Base-by-base conservation (phyloP, 2,113 vertebrate species). In the Onychorhynchus coronatus region DNA sequence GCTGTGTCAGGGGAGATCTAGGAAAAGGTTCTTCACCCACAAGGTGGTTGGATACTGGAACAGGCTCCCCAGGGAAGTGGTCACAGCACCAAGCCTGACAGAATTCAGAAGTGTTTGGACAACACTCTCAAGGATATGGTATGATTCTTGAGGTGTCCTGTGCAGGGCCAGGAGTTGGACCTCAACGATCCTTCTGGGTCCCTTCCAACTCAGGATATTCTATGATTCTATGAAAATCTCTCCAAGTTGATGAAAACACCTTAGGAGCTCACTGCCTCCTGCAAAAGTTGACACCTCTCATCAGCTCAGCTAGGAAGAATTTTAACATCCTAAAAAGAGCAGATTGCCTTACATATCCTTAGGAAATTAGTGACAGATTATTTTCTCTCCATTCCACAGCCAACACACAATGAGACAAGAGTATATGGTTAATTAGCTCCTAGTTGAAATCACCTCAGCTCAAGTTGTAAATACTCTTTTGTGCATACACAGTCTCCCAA, bases 341-440 rank as follows among this genome's bases (percentile, higher is more conserved):
- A 95, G 28, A 55, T 89, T 89, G 58, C 50, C 46, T 50, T 59
- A 93, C 55, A 91, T 31, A 85, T 56, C 75, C 67, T 65, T 56
- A 65, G 50, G 59, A 94, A 83, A 74, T 55, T 56, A 89, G 61
- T 85, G 85, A 61, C 73, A 93, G 56, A 56, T 94, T 91, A 35
- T 91, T 91, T 96, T 93, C 88, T 89, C 76, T 81, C 68, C 46
- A 49, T 87, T 93, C 65, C 73, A 65, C 58, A 87, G 65, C 46
- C 80, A 92, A 87, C 37, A 61, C 4, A 31, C 37, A 88, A 62
- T 13, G 24, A 94, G 73, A 92, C 55, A 93, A 31, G 47, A 80
- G 31, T 50, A 56, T 19, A 56, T 25, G 52, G 78, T 79, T 96
- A 94, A 96, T 86, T 65, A 87, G 76, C 25, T 87, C 33, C 91